Evolutionary conservation across 2,113 vertebrate species (phyloP).

Genomic region (Vireo altiloquus): DNA sequence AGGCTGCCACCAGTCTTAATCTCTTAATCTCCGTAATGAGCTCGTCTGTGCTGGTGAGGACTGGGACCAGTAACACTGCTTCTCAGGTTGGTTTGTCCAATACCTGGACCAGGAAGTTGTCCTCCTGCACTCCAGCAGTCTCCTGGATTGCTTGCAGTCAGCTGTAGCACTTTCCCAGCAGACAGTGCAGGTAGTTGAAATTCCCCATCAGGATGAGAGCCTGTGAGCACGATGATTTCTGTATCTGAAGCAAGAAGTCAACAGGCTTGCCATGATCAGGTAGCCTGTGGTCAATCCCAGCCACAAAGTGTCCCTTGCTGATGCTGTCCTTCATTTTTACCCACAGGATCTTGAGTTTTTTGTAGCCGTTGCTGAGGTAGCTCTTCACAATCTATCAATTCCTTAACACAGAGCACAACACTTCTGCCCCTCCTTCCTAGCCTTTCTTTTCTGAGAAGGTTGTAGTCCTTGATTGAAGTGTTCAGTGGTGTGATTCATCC

Average conservation of each 20-base stretch:
- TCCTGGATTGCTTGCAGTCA: background rate
- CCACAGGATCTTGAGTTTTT: background rate
- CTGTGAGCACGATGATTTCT: background rate
- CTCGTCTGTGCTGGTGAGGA: background rate
- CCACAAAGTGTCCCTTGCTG: background rate
- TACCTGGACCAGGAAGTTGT: background rate
- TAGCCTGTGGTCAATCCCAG: background rate
- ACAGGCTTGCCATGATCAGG: accelerated
- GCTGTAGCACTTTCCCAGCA: background rate
- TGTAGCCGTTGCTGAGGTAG: background rate
- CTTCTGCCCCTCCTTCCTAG: background rate
- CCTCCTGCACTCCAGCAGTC: background rate
- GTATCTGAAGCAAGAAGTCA: background rate
- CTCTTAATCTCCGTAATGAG: background rate
- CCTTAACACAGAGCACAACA: background rate
- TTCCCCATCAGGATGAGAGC: background rate
- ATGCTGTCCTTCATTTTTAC: background rate
- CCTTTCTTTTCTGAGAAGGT: background rate
- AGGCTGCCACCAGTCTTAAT: background rate
- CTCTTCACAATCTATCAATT: background rate
- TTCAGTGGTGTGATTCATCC: background rate
- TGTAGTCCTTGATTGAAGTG: background rate
- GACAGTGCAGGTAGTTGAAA: background rate
- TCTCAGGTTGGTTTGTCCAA: background rate
- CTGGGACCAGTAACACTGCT: background rate